Percentiles rank a stretch among this genome's conserved stretches.
phyloP scores from a whole-genome alignment of 35 echinoderm and acorn worm genomes.

The Diadema setosum region DNA sequence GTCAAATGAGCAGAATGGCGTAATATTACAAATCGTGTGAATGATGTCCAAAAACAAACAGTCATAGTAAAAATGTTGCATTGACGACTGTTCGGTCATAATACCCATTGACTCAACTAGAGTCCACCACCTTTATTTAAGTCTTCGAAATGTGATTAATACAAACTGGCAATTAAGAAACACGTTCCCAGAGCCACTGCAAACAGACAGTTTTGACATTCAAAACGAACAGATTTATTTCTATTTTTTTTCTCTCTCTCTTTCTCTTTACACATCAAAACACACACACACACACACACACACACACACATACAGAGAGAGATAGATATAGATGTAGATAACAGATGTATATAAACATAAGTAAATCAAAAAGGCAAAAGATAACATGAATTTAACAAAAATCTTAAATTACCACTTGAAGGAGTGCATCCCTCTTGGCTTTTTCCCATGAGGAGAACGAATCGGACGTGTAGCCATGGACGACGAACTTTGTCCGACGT shows the following conservation, averaged over 20 bases:
- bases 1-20: too few relatives aligned
- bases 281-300: neutral
- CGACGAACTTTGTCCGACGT: slow-evolving; percentile 33
- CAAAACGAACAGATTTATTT: neutral
- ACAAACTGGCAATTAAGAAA: neutral
- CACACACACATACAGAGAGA: neutral
- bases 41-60: too few relatives aligned
- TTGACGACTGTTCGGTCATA: too few relatives aligned
- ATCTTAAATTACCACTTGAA: neutral
- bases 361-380: neutral
- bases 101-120: too few relatives aligned
- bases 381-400: neutral
- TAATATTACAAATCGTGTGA: too few relatives aligned
- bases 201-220: neutral
- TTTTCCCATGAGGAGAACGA: neutral
- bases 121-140: too few relatives aligned
- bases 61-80: too few relatives aligned
- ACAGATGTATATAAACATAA: neutral
- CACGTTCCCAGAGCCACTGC: neutral
- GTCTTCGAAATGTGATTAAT: too few relatives aligned
- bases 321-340: neutral
- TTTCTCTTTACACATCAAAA: neutral
- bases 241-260: neutral
- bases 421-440: slow-evolving; percentile 37
- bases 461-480: slow-evolving; percentile 60